Evolutionary conservation across 2,797 vertebrate species (phyloP), one percentile per base, ranked within the genome.

Genomic region (Eulemur mongoz): DNA sequence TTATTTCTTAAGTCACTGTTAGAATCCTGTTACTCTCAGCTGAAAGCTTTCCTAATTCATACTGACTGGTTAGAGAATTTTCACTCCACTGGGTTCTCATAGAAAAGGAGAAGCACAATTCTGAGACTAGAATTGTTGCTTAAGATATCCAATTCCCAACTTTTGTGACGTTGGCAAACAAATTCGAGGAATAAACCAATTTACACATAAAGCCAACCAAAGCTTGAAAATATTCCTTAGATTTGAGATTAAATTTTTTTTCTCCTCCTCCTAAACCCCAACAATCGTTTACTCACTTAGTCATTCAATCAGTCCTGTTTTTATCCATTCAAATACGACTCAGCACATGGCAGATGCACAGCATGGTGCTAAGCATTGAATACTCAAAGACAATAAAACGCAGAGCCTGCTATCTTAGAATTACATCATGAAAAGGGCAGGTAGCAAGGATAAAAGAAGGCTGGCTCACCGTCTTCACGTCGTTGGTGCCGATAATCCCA

Each of bases 401-500:
- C n/a, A 38, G 40, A 38, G 50, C 48, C 25, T 7, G 15, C 15
- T 13, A 70, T 70, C 67, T 73, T 14, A 43, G 61, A 43, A 65
- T 23, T 27, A 4, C 2, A 25, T 22, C 17, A 32, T 32, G 7
- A 1, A 13, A 65, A 35, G 7, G 5, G 27, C 12, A 35, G 45
- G 15, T 0, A 30, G 1, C 85, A 14, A 57, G 12, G 22, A 23
- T 3, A 30, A 22, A 67, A 32, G 22, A 32, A 59, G 2, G 1
- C n/a, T 18, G 63, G 86, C 96, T 98, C 98, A 99, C 99, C 0
- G 99, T 99, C 98, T 99, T 99, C 79, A 99, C 99, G 6, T 99
- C 99, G 0, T 99, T 99, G 95, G 99, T 99, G 12, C 99, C 99
- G 4, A 99, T 99, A 89, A 99, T 98, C 1, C 98, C 98, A 17